Base-by-base conservation (phyloP, 2,888 invertebrate genomes). In the Hydropsyche betteni region DNA sequence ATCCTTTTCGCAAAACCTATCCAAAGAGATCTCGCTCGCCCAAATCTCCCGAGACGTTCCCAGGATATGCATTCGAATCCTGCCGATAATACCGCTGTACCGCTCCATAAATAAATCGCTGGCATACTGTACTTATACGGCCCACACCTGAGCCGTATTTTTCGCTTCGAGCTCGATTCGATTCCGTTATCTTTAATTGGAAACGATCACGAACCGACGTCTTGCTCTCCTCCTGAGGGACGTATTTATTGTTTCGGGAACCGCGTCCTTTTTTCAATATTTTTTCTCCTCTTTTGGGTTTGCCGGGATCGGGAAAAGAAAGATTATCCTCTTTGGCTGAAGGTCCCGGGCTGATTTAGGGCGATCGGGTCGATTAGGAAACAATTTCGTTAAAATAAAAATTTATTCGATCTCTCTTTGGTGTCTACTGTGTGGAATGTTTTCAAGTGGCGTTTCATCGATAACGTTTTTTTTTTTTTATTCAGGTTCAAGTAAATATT, bases 111-210 rank as follows among this genome's bases (percentile, higher is more conserved):
- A 44, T 44, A 44, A 44, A 44, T 44, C 44, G 44, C 24, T 24
- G 24, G 51, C 51, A 51, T 8, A 51, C 51, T n/a, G n/a, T 51
- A 51, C 51, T 51, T 51, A 51, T 51, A n/a, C 51, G 24, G 24
- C 24, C 24, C 24, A n/a, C 55, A 55, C 14, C 55, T 55, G 16
- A 16, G n/a, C 12, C 14, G 55, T 55, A 16, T 55, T 16, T 55
- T 16, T 55, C 55, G 55, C 55, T 6, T 16, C 55, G 51, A 8
- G 51, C 51, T 8, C 55, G 55, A 55, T 12, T 12, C 51, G n/a
- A 16, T 10, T 34, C 51, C 72, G 55, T 72, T 72, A 72, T 72
- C 72, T 72, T 72, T 72, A 72, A 72, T 72, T 72, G 72, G 52
- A 72, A 72, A 58, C 72, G 72, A 58, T 72, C 61, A 34, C 33